A percentile compares a stretch with the other conserved stretches of the same genome.
These are phyloP conservation scores for Hyperoplus immaculatus DNA, from an alignment of 2,797 vertebrate species.

Conservation along the genomic window DNA sequence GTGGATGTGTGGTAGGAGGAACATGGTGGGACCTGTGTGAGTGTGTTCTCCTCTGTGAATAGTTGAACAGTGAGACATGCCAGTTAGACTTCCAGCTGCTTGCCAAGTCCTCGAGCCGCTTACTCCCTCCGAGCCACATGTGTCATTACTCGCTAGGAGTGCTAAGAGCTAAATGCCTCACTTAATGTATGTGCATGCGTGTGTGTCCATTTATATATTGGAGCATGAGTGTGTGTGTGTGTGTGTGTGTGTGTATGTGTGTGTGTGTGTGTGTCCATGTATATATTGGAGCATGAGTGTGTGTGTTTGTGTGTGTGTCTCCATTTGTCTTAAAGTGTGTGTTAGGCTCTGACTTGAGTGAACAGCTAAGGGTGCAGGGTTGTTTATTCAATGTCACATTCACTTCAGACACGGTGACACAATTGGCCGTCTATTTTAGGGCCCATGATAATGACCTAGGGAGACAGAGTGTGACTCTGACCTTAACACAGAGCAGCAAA, in stretches of 20 bases:
- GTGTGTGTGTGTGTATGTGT: neutral
- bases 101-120: slow-evolving; percentile 78
- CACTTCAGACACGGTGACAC: slow-evolving; percentile 70
- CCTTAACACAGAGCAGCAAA: slow-evolving; percentile 71
- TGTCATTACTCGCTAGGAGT: slow-evolving; percentile 73
- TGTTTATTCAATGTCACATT: slow-evolving; percentile 82
- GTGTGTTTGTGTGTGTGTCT: slow-evolving; percentile 20
- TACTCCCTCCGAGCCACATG: slow-evolving; percentile 78
- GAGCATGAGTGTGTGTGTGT: slow-evolving; percentile 17
- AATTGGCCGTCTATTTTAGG: slow-evolving; percentile 81
- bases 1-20: slow-evolving; percentile 48
- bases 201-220: neutral
- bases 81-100: slow-evolving; percentile 77
- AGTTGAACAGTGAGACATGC: slow-evolving; percentile 74
- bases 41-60: slow-evolving; percentile 54
- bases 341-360: slow-evolving; percentile 43
- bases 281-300: neutral
- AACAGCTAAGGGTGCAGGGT: slow-evolving; percentile 62
- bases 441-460: slow-evolving; percentile 79
- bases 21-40: slow-evolving; percentile 55
- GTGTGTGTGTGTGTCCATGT: neutral
- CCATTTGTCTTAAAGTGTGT: slow-evolving; percentile 52
- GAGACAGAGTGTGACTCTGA: slow-evolving; percentile 82
- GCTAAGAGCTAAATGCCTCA: slow-evolving; percentile 74
- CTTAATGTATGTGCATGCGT: slow-evolving; percentile 52